Evolutionary conservation across 2,888 invertebrate species (phyloP), one percentile per base, ranked within the genome.

Genomic region (Lasioglossum vierecki): DNA sequence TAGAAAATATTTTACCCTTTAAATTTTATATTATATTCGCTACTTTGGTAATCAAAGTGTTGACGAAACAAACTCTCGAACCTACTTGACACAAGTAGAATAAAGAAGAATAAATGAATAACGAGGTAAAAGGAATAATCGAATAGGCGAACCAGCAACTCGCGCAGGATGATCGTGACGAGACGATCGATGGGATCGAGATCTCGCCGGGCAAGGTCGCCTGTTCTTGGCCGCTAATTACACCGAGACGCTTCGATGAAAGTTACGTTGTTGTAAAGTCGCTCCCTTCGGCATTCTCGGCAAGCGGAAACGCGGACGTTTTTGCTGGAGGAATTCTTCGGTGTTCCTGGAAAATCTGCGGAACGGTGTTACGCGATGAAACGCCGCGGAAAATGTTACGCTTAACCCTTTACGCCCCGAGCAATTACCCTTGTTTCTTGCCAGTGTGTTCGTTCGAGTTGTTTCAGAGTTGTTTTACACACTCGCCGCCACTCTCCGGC

Each of bases 121-220:
- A 41, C 39, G 22, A 22, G 8, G 39, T 5, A 18, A 4, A 39
- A 18, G 0, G 4, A 4, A 68, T 39, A 35, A 68, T 2, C 22
- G 63, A 11, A 15, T 5, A 30, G 15, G 13, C 5, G 63, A 15
- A 6, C 2, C 26, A 30, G n/a, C 6, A 63, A 63, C 5, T 63
- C 63, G 63, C 63, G 60, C 26, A 30, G 30, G 63, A 15, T 30
- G 30, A 63, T 63, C 15, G 30, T 30, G n/a, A 53, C 53, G 72
- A 83, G n/a, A 66, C 53, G 72, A 83, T 83, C 80, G 81, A 82
- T 75, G 74, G 81, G 60, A 77, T 82, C 66, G 63, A 79, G 73
- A 85, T 85, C 72, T 72, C 49, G 79, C 11, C 30, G 57, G 66
- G 57, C 85, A 83, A 82, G 79, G 79, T 83, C 82, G 77, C 74